Evolutionary conservation across 2,888 invertebrate species (phyloP).

Genomic region (Incurvaria masculella): DNA sequence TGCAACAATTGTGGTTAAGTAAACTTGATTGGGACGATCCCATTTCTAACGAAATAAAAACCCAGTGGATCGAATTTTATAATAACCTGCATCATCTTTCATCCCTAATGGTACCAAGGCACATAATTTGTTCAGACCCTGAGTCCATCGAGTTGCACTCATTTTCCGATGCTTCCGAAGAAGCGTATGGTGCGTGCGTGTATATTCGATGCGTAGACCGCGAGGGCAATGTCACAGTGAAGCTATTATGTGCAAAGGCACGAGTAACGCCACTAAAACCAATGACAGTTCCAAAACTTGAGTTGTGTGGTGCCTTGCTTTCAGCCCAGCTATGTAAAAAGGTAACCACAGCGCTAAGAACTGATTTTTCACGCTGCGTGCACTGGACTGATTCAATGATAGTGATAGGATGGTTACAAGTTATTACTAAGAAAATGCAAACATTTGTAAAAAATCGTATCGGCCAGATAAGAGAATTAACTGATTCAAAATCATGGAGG

Average conservation of each 20-base stretch:
- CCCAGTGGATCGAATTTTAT: conserved; percentile 9
- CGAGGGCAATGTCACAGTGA: conserved; percentile 7
- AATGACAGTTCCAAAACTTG: conserved; percentile 19
- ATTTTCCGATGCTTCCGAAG: conserved; percentile 17
- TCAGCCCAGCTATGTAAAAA: conserved; percentile 15
- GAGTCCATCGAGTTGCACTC: conserved; percentile 14
- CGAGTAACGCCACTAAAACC: conserved; percentile 18
- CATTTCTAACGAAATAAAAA: conserved; percentile 11
- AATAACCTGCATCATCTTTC: no score
- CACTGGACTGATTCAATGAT: conserved; percentile 20
- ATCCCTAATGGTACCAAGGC: no score
- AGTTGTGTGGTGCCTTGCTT: conserved; percentile 19
- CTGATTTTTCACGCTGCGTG: no score
- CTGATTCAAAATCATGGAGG: background rate
- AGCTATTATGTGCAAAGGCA: conserved; percentile 18
- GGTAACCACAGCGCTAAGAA: no score
- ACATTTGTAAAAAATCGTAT: conserved; percentile 16
- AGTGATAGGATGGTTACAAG: conserved; percentile 16
- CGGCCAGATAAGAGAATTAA: conserved; percentile 9
- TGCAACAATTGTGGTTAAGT: conserved; percentile 18
- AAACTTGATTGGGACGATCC: conserved; percentile 18
- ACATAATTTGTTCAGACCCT: no score
- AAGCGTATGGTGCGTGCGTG: conserved; percentile 17
- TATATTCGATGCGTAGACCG: conserved; percentile 13
- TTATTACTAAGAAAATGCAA: conserved; percentile 11